A percentile compares a stretch with the other conserved stretches of the same genome.
phyloP scores from a whole-genome alignment of 2,888 invertebrate species.

The Caenorhabditis sp. region DNA sequence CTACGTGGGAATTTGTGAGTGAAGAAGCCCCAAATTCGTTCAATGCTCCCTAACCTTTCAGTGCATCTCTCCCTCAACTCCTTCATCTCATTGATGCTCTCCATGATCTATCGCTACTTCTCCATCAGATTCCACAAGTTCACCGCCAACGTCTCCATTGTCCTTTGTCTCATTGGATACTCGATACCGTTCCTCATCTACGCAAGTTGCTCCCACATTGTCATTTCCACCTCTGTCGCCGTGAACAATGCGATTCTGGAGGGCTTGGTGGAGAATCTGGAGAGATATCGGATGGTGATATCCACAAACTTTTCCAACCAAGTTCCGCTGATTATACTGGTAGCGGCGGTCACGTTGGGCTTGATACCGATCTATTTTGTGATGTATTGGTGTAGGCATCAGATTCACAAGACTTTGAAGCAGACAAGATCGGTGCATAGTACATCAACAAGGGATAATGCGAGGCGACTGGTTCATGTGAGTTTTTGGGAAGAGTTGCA shows the following conservation, averaged over 20 bases:
- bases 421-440: constrained; percentile 56
- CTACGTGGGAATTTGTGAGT: constrained; percentile 59
- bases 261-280: constrained; percentile 39
- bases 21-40: neutral
- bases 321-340: constrained; percentile 40
- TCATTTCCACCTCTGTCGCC: neutral
- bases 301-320: constrained; percentile 50
- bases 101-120: constrained; percentile 63
- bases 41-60: constrained; percentile 25
- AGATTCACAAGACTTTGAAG: constrained; percentile 52
- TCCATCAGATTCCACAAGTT: constrained; percentile 47
- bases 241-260: constrained; percentile 38
- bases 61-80: constrained; percentile 54
- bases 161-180: constrained; percentile 50
- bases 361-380: constrained; percentile 53
- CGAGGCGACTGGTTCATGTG: constrained; percentile 48
- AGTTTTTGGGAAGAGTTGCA: constrained; percentile 1
- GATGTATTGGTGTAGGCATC: constrained; percentile 63
- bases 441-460: constrained; percentile 56
- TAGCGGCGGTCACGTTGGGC: constrained; percentile 34
- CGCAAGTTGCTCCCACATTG: constrained; percentile 31
- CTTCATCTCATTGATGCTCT: constrained; percentile 61
- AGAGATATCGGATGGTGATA: constrained; percentile 51
- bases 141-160: constrained; percentile 30
- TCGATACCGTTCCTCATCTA: constrained; percentile 45